Evolutionary conservation across 1,140 invertebrate genomes (phyloP).

Genomic region (Sinella curviseta): DNA sequence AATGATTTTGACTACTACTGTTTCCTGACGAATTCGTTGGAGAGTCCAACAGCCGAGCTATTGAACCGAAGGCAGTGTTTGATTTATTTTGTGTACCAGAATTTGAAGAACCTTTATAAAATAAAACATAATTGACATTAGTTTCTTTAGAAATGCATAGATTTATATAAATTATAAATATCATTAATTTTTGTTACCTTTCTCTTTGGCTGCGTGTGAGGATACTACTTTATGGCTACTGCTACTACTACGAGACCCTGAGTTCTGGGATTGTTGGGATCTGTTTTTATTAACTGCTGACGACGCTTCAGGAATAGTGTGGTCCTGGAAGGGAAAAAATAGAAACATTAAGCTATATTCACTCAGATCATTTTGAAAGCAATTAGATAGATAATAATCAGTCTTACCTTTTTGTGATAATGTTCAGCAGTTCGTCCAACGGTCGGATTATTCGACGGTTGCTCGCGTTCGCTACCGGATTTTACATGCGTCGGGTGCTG

Average conservation of each 20-base stretch:
- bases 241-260: not conserved
- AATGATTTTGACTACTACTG: too few species aligned
- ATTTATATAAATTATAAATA: too few species aligned
- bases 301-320: not conserved
- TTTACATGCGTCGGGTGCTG: not conserved
- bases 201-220: not conserved
- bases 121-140: too few species aligned
- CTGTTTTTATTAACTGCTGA: not conserved
- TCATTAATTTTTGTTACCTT: too few species aligned
- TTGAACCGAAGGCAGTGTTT: conserved; percentile 46
- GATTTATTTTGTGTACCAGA: not conserved
- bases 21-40: conserved; percentile 20
- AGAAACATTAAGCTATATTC: not conserved
- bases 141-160: too few species aligned
- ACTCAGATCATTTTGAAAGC: not conserved
- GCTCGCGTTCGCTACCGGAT: too few species aligned
- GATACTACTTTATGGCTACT: not conserved
- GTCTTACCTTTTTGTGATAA: not conserved
- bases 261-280: not conserved
- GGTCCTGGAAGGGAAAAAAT: not conserved
- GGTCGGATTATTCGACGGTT: not conserved
- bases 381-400: not conserved
- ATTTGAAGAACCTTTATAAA: not conserved
- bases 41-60: conserved; percentile 46
- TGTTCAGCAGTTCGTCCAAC: not conserved